phyloP scores from a whole-genome alignment of 2,888 invertebrate genomes.

The Rhagonycha lutea region DNA sequence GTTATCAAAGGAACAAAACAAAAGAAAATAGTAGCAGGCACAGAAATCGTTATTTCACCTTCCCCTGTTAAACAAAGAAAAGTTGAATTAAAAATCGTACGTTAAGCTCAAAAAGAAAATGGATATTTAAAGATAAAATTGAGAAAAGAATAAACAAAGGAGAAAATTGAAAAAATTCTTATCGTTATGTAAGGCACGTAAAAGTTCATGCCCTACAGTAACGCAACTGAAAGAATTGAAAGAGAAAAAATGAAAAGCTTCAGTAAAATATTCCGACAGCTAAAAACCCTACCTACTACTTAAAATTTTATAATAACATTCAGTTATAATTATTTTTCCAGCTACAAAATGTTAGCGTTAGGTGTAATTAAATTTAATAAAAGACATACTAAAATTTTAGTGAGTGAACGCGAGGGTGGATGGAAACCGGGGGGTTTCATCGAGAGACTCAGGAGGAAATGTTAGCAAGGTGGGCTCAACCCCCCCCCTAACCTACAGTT shows the following conservation, averaged over 20 bases:
- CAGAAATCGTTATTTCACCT: neutral
- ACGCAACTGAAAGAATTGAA: neutral
- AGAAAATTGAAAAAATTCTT: neutral
- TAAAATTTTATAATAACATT: neutral
- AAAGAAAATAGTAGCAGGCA: neutral
- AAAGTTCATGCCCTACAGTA: neutral
- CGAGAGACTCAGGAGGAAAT: too few relatives aligned
- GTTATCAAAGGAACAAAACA: neutral
- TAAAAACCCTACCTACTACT: neutral
- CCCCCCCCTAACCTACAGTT: too few relatives aligned
- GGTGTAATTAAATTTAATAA: too few relatives aligned
- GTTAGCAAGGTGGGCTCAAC: too few relatives aligned
- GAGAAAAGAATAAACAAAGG: neutral
- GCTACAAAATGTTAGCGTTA: too few relatives aligned
- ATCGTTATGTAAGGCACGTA: neutral
- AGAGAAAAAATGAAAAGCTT: neutral
- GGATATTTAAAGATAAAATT: neutral
- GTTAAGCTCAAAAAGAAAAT: neutral
- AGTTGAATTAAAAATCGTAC: neutral
- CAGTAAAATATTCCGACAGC: neutral
- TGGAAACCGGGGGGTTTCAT: too few relatives aligned
- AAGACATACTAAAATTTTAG: too few relatives aligned
- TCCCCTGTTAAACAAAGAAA: neutral
- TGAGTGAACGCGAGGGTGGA: too few relatives aligned
- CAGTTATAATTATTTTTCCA: neutral